Evolutionary conservation across 1,140 invertebrate genomes (phyloP), one percentile per base, ranked within the genome.

Genomic region (Macrosteles quadrilineatus): DNA sequence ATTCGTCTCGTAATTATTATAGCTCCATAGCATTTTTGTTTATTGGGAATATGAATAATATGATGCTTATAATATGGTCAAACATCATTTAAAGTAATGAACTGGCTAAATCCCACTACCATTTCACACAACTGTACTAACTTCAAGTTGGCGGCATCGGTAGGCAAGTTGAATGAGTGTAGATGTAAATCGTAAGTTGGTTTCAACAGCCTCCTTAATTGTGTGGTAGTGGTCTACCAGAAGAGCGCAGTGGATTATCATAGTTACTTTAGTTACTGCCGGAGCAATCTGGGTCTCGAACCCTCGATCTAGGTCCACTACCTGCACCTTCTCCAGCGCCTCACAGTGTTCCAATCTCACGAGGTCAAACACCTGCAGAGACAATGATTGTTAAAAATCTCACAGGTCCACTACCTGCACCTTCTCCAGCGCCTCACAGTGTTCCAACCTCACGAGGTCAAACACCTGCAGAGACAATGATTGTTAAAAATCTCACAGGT

Each of bases 201-300:
- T 29, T 2, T 59, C 55, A 4, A 59, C 55, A 59, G 23, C 21
- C 4, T 25, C 55, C 55, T 29, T 59, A 2, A 59, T 14, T 4
- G 55, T 4, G 55, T 59, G 55, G 12, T 2, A 14, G 23, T 1
- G 12, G 25, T 59, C 55, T 25, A 29, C 23, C 21, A 59, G 21
- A 2, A 59, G 55, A n/a, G 55, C 55, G 25, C 55, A 59, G 55
- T 59, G 55, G 21, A 59, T 25, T 4, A 59, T 29, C 55, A 59
- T 59, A 6, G 12, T 59, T 12, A 59, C 23, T 27, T 2, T 4
- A 4, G 21, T 2, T 27, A 23, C 12, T 6, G 27, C 12, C 25
- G 11, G 55, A 27, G 21, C 9, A 6, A 23, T 9, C 14, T 59
- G 27, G 25, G 9, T 27, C 25, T 59, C 23, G 21, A 25, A 30